Evolutionary conservation across 2,113 vertebrate genomes (phyloP).

Genomic region (Genyomyrus donnyi): DNA sequence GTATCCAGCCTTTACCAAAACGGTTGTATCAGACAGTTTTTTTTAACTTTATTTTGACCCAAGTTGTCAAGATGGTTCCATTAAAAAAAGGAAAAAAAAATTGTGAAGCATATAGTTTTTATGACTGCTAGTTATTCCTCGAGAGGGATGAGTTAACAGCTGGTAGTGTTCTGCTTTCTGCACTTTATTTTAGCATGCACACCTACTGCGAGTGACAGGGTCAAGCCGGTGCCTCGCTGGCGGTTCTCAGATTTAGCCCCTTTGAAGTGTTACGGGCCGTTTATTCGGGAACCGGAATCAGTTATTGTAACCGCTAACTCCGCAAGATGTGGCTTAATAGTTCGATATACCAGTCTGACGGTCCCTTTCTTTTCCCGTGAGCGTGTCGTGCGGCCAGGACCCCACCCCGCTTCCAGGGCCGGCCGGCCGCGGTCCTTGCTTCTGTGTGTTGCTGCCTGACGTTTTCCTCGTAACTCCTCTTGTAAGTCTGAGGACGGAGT

Average conservation of each 20-base stretch:
- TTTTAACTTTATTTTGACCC: neutral
- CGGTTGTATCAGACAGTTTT: conserved; percentile 31
- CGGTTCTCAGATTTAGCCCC: neutral
- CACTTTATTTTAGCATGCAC: neutral
- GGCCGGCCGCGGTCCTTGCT: conserved; percentile 44
- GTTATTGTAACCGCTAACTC: neutral
- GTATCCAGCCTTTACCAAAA: conserved; percentile 46
- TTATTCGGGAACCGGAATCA: neutral
- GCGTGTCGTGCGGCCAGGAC: neutral
- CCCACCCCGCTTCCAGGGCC: conserved; percentile 34
- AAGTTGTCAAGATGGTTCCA: neutral
- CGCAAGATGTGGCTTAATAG: conserved; percentile 8
- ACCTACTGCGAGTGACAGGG: neutral
- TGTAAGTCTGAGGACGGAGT: conserved; percentile 60
- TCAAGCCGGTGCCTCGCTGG: neutral
- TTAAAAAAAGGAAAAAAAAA: neutral
- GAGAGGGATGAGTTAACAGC: neutral
- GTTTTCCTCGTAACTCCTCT: conserved; percentile 34
- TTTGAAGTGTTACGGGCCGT: neutral
- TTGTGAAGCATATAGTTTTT: neutral
- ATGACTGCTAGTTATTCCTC: neutral
- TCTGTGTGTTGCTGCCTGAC: conserved; percentile 62
- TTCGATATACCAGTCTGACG: neutral
- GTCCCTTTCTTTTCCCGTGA: conserved; percentile 43
- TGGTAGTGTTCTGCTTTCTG: neutral